Conservation (phyloP, 2,797 vertebrate species). For the Fringilla coelebs region DNA sequence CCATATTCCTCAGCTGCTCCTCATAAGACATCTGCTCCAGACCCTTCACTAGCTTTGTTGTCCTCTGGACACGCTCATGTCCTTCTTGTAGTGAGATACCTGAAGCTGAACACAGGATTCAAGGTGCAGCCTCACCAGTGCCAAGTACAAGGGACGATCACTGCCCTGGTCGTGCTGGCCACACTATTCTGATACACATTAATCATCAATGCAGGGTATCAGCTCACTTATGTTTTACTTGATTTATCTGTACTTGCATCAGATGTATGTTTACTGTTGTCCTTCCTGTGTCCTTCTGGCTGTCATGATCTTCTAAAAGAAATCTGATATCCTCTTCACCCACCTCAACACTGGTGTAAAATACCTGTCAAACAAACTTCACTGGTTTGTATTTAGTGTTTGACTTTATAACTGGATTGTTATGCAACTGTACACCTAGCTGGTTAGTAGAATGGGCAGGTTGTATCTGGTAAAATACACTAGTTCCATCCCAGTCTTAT, state of each 20-base stretch:
- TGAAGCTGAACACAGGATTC: background rate
- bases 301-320: background rate
- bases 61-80: fast-evolving
- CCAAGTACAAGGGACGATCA: background rate
- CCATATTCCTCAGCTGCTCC: background rate
- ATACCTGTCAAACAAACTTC: background rate
- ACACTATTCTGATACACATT: background rate
- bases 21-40: background rate
- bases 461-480: background rate
- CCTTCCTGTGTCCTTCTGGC: background rate
- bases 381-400: background rate
- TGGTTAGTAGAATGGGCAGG: background rate
- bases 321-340: background rate
- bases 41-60: background rate
- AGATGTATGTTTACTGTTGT: background rate
- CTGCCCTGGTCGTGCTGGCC: background rate
- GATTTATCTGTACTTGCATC: background rate
- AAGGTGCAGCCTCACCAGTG: background rate
- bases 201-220: background rate
- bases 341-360: background rate
- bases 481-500: background rate
- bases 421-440: background rate
- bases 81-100: background rate
- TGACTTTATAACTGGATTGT: background rate
- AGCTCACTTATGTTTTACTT: background rate